phyloP scores from a whole-genome alignment of 2,113 vertebrate species.

The Mirounga angustirostris region DNA sequence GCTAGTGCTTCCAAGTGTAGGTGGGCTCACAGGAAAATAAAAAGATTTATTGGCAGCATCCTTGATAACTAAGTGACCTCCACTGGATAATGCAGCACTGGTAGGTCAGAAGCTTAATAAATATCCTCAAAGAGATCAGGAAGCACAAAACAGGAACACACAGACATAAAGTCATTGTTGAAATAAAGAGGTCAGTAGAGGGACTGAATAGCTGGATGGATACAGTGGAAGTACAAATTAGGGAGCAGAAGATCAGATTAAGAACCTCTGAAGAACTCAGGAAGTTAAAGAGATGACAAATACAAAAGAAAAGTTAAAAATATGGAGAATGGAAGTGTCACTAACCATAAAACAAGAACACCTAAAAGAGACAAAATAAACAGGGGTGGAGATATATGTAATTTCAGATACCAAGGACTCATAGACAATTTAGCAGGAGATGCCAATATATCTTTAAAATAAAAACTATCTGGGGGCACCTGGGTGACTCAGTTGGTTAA shows the following conservation, averaged over 20 bases:
- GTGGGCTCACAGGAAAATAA: background rate
- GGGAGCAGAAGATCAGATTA: background rate
- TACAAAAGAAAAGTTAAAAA: background rate
- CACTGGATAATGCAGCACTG: background rate
- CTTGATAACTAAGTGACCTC: background rate
- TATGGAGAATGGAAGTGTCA: background rate
- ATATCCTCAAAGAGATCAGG: background rate
- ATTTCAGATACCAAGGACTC: background rate
- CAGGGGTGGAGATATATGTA: background rate
- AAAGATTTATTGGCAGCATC: background rate
- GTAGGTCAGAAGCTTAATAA: background rate
- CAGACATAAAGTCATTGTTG: background rate
- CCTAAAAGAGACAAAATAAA: background rate
- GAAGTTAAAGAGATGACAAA: background rate
- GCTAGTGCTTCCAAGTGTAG: background rate
- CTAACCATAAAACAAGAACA: background rate
- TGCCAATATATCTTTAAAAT: background rate
- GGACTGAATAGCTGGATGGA: background rate
- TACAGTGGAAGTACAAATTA: too few relatives aligned
- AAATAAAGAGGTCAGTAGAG: background rate
- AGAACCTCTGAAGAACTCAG: background rate
- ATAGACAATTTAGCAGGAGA: rapidly evolving
- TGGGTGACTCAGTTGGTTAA: background rate
- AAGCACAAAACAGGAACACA: background rate
- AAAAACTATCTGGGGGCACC: background rate